Evolutionary conservation across 1,140 invertebrate species (phyloP).

Genomic region (Oncopodura yosiiana): DNA sequence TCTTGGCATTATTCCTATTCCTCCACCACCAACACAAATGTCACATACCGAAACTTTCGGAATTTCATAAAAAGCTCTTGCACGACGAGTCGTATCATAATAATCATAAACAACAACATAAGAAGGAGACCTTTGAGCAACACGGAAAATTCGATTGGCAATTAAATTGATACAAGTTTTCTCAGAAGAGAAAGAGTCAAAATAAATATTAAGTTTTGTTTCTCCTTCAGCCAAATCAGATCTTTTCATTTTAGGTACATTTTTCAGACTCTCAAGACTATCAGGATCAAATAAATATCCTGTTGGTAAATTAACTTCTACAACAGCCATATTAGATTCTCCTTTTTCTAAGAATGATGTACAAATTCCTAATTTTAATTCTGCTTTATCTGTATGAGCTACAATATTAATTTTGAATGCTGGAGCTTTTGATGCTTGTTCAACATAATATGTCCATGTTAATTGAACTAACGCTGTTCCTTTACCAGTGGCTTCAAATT

Average conservation of each 20-base stretch:
- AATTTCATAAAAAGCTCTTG: not conserved
- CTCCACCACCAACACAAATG: no score
- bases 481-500: slow-evolving; percentile 62
- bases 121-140: not conserved
- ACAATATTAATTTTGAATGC: not conserved
- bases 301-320: slow-evolving; percentile 1
- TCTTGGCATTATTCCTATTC: no score
- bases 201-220: not conserved
- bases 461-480: slow-evolving; percentile 77
- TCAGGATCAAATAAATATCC: not conserved
- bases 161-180: not conserved
- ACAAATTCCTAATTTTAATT: not conserved
- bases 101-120: slow-evolving; percentile 1
- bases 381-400: no score
- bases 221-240: not conserved
- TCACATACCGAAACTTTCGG: not conserved
- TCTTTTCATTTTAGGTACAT: not conserved
- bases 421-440: slow-evolving; percentile 77
- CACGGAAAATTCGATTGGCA: not conserved
- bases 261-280: not conserved
- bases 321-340: not conserved
- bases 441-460: slow-evolving; percentile 69
- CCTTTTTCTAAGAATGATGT: not conserved
- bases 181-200: not conserved
- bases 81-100: not conserved